Evolutionary conservation across 2,888 invertebrate genomes (phyloP).

Genomic region (Ophion ellenae): DNA sequence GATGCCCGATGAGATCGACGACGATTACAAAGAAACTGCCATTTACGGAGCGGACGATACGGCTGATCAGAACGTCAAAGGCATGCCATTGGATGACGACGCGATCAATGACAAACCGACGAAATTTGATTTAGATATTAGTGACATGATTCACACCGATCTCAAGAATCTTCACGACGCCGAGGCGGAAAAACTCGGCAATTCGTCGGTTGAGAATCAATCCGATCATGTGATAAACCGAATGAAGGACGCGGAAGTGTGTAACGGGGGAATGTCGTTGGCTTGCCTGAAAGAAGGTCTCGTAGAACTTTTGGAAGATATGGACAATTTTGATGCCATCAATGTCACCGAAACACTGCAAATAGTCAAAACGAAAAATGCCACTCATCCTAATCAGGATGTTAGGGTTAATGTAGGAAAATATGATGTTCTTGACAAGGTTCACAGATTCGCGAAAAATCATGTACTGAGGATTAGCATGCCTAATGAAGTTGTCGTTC

Average conservation of each 20-base stretch:
- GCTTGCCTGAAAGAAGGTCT: slow-evolving; percentile 80
- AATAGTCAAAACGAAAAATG: slow-evolving; percentile 73
- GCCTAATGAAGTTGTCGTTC: slow-evolving; percentile 84
- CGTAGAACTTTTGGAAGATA: slow-evolving; percentile 86
- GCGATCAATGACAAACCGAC: slow-evolving; percentile 74
- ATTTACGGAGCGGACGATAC: slow-evolving; percentile 65
- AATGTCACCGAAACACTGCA: slow-evolving; percentile 87
- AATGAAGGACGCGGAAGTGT: slow-evolving; percentile 49
- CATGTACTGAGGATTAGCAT: slow-evolving; percentile 88
- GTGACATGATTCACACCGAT: slow-evolving; percentile 76
- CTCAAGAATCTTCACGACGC: slow-evolving; percentile 82
- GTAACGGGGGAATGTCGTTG: slow-evolving; percentile 65
- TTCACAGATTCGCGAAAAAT: slow-evolving; percentile 86
- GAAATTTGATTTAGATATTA: slow-evolving; percentile 78
- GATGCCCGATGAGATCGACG: slow-evolving; percentile 56
- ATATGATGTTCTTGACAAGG: slow-evolving; percentile 85
- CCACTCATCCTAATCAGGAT: slow-evolving; percentile 21
- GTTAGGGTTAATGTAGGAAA: slow-evolving; percentile 57
- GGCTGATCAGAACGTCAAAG: slow-evolving; percentile 3
- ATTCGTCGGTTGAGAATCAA: slow-evolving; percentile 51
- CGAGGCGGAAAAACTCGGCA: slow-evolving; percentile 85
- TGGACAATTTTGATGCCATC: slow-evolving; percentile 85
- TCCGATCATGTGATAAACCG: slow-evolving; percentile 73
- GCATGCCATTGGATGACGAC: slow-evolving; percentile 65
- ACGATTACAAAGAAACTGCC: slow-evolving; percentile 53